These are phyloP conservation scores for Enchytraeus crypticus DNA, from an alignment of 2,888 invertebrate genomes.

Conservation along the genomic window DNA sequence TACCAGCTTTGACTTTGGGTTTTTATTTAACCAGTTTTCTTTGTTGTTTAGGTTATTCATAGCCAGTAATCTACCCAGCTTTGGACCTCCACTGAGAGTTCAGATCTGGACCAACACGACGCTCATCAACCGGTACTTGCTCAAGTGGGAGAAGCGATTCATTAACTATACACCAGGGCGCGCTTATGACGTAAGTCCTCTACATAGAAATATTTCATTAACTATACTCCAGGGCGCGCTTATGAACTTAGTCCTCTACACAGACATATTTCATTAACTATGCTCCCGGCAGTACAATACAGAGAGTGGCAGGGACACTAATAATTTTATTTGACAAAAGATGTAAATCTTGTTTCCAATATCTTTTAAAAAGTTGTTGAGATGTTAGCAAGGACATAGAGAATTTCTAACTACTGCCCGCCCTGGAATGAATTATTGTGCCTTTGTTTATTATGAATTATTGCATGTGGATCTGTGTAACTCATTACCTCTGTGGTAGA, in stretches of 20 bases:
- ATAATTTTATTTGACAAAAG: no score
- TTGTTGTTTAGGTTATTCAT: background rate
- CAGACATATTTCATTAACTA: background rate
- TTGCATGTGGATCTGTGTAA: no score
- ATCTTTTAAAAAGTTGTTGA: no score
- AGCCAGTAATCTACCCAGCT: background rate
- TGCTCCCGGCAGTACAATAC: background rate
- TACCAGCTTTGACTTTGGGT: no score
- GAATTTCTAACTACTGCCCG: no score
- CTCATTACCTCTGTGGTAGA: no score
- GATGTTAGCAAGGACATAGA: no score
- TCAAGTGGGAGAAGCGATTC: slow-evolving; percentile 1
- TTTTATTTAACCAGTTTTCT: no score
- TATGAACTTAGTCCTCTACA: background rate
- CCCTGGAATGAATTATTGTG: no score
- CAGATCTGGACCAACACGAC: slow-evolving; percentile 3
- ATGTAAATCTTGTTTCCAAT: no score
- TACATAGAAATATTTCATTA: background rate
- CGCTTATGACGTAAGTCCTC: background rate
- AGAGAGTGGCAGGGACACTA: no score
- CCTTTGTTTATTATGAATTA: no score
- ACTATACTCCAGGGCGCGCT: background rate
- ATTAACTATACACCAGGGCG: background rate
- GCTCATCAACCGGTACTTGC: background rate
- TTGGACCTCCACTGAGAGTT: background rate